Percentiles rank a stretch among this genome's conserved stretches.
Evolutionary conservation across 1,140 invertebrate species (phyloP).

Genomic region (Polypedilum vanderplanki): DNA sequence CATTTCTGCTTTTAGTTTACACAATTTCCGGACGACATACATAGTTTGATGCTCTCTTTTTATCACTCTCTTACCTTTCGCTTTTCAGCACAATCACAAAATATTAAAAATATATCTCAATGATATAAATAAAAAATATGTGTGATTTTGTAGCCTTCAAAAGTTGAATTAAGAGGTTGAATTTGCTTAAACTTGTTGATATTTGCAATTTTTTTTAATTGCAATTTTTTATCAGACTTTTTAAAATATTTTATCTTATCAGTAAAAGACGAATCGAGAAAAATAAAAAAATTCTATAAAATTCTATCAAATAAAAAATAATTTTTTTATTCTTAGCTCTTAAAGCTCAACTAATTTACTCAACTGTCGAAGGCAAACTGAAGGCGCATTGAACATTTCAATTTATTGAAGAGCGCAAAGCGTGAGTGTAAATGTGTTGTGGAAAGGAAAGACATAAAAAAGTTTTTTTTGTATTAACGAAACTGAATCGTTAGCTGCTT

Average conservation of each 20-base stretch:
- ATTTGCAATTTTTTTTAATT: too few relatives aligned
- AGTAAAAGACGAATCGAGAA: too few relatives aligned
- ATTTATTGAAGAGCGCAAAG: background rate
- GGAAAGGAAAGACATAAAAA: background rate
- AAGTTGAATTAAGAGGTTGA: too few relatives aligned
- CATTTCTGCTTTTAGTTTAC: background rate
- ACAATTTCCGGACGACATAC: background rate
- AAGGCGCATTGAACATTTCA: background rate
- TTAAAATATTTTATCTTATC: too few relatives aligned
- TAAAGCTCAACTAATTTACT: background rate
- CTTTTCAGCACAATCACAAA: too few relatives aligned
- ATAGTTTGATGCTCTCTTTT: too few relatives aligned
- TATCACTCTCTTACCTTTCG: background rate
- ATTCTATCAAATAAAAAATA: background rate
- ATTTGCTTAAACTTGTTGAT: too few relatives aligned
- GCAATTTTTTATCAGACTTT: too few relatives aligned
- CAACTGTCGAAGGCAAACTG: constrained; percentile 1
- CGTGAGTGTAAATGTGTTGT: background rate
- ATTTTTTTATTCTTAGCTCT: background rate
- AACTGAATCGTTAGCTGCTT: background rate
- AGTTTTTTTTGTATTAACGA: background rate
- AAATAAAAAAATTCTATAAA: too few relatives aligned
- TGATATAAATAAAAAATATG: too few relatives aligned
- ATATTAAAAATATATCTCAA: too few relatives aligned
- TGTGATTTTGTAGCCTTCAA: too few relatives aligned